Base-by-base conservation (phyloP, 1,140 invertebrate species). In the Glossosoma conforme region DNA sequence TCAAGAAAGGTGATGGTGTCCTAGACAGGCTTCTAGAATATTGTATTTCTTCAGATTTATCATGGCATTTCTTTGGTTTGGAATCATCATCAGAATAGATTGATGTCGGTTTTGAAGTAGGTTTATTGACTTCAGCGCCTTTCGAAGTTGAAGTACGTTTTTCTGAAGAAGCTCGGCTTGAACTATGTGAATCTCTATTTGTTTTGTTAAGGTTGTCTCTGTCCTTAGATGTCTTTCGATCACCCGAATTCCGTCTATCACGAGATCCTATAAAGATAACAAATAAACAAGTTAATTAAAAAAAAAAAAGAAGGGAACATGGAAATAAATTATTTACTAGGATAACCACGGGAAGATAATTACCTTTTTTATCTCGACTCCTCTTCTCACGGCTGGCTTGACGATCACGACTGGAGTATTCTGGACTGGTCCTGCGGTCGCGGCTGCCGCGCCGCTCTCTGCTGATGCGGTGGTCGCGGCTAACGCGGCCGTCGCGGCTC, bases 1-100 rank as follows among this genome's bases (percentile, higher is more conserved):
- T 85, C 47, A 87, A 79, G 67, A 88, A 88, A 36, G 86, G 86
- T 15, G 86, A 88, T 15, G 86, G 86, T 1, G 86, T 88, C 51
- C 86, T 77, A 6, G 86, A 88, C 14, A 88, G 70, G 61, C 86
- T 88, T 66, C 77, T 78, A 15, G 81, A 83, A 62, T 80, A 84
- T 44, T 28, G 61, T 21, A 65, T 41, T 21, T 18, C 54, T 47
- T 56, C 59, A 13, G 48, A 28, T 28, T 62, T 64, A 13, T 60
- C 44, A 44, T 65, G 61, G 22, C 52, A 59, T 20, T 51, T 59
- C 28, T 61, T 62, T 59, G 56, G 52, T 49, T 61, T 65, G 37
- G 38, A 68, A 62, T 76, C 71, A 36, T 78, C 76, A 38, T 76
- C 72, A 11, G 64, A 63, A 28, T 67, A 65, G 24, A 60, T 25